These are phyloP conservation scores for Enteromius thamalakanensis DNA, from an alignment of 2,797 vertebrate genomes.

Conservation along the genomic window DNA sequence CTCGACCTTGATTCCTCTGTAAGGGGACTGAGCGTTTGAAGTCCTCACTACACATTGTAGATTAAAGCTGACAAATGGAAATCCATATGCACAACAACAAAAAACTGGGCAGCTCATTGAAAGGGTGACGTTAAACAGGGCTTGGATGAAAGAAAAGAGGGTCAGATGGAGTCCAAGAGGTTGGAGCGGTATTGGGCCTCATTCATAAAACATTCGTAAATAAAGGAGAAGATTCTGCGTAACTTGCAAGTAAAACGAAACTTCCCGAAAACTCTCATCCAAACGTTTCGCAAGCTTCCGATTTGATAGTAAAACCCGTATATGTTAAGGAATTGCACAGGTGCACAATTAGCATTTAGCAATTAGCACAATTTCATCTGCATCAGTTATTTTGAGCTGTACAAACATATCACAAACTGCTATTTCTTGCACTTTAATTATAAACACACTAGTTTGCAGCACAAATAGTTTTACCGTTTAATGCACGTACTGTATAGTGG, in stretches of 20 bases:
- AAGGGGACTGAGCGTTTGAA: constrained; percentile 13
- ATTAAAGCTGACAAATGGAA: constrained; percentile 41
- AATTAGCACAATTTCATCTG: neutral
- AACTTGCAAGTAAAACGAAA: too few relatives aligned
- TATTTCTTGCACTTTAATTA: neutral
- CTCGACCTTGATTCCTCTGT: constrained; percentile 16
- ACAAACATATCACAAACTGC: neutral
- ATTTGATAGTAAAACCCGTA: too few relatives aligned
- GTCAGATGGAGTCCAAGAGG: constrained; percentile 1
- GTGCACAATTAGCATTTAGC: too few relatives aligned
- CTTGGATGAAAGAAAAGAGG: constrained; percentile 18
- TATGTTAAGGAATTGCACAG: too few relatives aligned
- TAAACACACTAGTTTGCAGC: neutral
- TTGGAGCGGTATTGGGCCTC: neutral
- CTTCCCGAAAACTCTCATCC: too few relatives aligned
- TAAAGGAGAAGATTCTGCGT: too few relatives aligned
- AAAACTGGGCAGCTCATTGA: neutral
- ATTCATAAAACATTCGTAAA: too few relatives aligned
- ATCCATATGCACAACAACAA: constrained; percentile 16
- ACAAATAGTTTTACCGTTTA: neutral
- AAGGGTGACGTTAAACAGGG: neutral
- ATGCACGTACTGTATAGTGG: neutral
- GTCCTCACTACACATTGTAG: neutral
- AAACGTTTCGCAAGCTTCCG: too few relatives aligned
- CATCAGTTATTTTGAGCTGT: neutral